A percentile compares a stretch with the other conserved stretches of the same genome.
These are phyloP conservation scores for Pseudorhombus dupliciocellatus DNA, from an alignment of 2,113 vertebrate genomes.

Conservation along the genomic window DNA sequence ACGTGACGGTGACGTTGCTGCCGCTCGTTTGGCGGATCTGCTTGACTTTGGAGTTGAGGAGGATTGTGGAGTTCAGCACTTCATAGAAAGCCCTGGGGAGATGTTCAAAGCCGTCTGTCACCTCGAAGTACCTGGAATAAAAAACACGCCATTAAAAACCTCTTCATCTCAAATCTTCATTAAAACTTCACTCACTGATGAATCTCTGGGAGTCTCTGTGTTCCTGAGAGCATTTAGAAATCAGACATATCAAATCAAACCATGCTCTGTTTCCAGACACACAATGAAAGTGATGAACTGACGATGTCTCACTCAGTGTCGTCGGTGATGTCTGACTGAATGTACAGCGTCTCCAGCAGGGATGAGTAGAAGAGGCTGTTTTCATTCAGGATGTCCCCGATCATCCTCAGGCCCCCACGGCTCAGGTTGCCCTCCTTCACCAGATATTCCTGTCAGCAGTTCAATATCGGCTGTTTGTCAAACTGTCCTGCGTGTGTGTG, in stretches of 20 bases:
- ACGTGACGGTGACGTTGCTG: conserved; percentile 68
- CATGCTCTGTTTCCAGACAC: too few species aligned
- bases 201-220: too few species aligned
- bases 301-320: conserved; percentile 66
- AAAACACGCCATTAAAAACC: neutral
- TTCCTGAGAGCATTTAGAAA: too few species aligned
- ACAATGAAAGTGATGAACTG: neutral
- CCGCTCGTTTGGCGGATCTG: conserved; percentile 67
- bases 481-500: neutral
- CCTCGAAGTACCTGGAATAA: conserved; percentile 80
- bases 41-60: conserved; percentile 76
- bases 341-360: conserved; percentile 77
- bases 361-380: conserved; percentile 81
- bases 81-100: conserved; percentile 66
- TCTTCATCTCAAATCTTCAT: neutral
- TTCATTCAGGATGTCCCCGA: conserved; percentile 83
- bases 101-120: conserved; percentile 77
- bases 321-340: conserved; percentile 79
- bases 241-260: too few species aligned
- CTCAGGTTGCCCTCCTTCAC: conserved; percentile 80
- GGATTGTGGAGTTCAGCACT: conserved; percentile 71
- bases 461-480: neutral
- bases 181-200: neutral
- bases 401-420: conserved; percentile 78
- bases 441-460: conserved; percentile 78